Conservation (phyloP, 2,113 vertebrate genomes). For the Corvus moneduloides region DNA sequence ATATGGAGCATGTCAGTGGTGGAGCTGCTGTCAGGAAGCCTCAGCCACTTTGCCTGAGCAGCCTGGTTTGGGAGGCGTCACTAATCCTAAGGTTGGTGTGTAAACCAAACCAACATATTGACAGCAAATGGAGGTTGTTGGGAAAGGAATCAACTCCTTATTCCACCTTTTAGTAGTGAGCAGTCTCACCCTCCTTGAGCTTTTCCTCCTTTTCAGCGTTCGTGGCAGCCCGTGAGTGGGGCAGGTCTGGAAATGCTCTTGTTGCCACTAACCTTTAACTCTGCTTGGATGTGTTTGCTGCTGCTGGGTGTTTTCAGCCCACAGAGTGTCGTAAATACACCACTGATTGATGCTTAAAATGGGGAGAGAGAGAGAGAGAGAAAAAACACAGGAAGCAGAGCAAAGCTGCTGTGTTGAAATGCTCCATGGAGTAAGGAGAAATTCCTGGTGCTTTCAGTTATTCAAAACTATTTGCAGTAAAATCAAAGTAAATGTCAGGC, state of each 20-base stretch:
- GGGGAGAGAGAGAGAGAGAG: neutral
- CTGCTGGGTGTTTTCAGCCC: neutral
- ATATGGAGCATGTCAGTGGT: fast-evolving
- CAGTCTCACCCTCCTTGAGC: neutral
- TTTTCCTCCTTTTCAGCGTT: neutral
- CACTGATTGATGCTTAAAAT: conserved; percentile 10
- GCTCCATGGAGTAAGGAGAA: neutral
- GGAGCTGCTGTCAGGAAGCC: neutral
- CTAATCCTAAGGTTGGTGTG: neutral
- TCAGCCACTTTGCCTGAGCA: neutral
- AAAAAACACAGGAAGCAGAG: neutral
- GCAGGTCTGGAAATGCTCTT: neutral
- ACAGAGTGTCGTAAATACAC: neutral
- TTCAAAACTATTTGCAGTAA: conserved; percentile 48
- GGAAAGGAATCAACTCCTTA: neutral
- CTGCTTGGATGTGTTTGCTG: neutral
- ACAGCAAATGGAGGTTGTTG: neutral
- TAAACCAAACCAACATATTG: neutral
- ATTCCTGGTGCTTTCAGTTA: conserved; percentile 37
- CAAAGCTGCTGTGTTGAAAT: conserved; percentile 15
- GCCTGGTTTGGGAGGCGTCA: neutral
- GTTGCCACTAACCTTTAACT: neutral
- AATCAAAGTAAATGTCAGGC: conserved; percentile 63
- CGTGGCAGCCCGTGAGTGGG: neutral
- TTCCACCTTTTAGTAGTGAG: neutral